Base-by-base conservation (phyloP, 1,140 invertebrate genomes). In the Drosophila tropicalis region DNA sequence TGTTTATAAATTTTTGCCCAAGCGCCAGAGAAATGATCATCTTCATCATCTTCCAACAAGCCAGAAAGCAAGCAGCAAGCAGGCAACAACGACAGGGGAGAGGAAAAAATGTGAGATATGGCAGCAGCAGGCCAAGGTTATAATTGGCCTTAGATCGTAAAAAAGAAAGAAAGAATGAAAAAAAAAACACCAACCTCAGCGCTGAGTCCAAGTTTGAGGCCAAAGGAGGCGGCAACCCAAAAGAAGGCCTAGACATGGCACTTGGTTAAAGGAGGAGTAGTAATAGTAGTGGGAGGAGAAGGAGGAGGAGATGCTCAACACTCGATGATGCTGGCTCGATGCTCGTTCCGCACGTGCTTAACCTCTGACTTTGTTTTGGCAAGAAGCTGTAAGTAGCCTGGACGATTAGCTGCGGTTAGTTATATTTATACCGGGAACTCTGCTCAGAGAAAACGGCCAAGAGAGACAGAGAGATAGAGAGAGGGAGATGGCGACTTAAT, bases 61-160 rank as follows among this genome's bases (percentile, higher is more conserved):
- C 51, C 56, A 62, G 40, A 41, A 36, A 71, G 83, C 82, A 86
- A 79, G 74, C 79, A 86, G 75, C 68, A 17, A 6, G 17, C 15
- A 13, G 44, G 44, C 15, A 47, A 47, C 44, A 10, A 51, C 9
- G 10, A 51, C 2, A 17, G 15, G 15, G 15, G 15, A 9, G 9
- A 51, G 36, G 36, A 12, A 87, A 78, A 74, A 89, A 87, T 84
- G 84, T 89, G 84, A 87, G 84, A 87, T 89, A 87, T 87, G 84
- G 84, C 83, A 76, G 84, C 84, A 85, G 84, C 85, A 89, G 84
- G 84, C 84, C 84, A 89, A 89, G 85, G 84, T 89, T 89, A 89
- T 89, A 89, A 89, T 89, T 89, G 84, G 84, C 84, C 84, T 68
- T 71, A 72, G 80, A 69, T 89, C 84, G 81, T 89, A 89, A 89